Evolutionary conservation across 1,140 invertebrate species (phyloP).

Genomic region (Anagrus nilaparvatae): DNA sequence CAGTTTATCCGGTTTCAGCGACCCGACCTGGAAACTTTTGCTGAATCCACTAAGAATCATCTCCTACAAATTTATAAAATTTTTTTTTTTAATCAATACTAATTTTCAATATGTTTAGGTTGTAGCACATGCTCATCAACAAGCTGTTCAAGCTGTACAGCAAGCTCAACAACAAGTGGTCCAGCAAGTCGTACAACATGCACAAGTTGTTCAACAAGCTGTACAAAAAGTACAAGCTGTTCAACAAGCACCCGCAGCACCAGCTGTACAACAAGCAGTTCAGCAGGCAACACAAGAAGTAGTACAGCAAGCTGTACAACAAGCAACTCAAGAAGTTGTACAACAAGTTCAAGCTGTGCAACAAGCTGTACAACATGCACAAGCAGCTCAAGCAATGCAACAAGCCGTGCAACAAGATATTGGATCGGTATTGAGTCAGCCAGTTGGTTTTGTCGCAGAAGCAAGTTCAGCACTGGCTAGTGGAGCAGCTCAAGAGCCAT

Average conservation of each 20-base stretch:
- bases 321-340: constrained; percentile 48
- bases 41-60: too few species aligned
- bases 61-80: too few species aligned
- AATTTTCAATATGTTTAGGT: constrained; percentile 17
- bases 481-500: constrained; percentile 35
- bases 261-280: constrained; percentile 32
- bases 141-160: constrained; percentile 34
- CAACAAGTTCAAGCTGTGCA: constrained; percentile 48
- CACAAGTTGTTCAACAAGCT: constrained; percentile 42
- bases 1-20: too few species aligned
- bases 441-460: constrained; percentile 36
- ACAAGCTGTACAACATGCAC: constrained; percentile 47
- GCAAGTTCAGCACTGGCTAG: constrained; percentile 37
- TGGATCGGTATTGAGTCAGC: constrained; percentile 36
- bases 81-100: too few species aligned
- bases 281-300: constrained; percentile 41
- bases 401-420: constrained; percentile 40
- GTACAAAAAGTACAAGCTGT: constrained; percentile 36
- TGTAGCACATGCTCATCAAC: constrained; percentile 35
- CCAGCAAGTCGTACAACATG: constrained; percentile 36
- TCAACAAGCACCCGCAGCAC: constrained; percentile 25
- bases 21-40: too few species aligned
- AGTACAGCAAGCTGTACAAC: constrained; percentile 49
- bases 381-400: constrained; percentile 40
- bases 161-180: constrained; percentile 41